These are phyloP conservation scores for Synchiropus splendidus DNA, from an alignment of 2,113 vertebrate species.

Conservation along the genomic window DNA sequence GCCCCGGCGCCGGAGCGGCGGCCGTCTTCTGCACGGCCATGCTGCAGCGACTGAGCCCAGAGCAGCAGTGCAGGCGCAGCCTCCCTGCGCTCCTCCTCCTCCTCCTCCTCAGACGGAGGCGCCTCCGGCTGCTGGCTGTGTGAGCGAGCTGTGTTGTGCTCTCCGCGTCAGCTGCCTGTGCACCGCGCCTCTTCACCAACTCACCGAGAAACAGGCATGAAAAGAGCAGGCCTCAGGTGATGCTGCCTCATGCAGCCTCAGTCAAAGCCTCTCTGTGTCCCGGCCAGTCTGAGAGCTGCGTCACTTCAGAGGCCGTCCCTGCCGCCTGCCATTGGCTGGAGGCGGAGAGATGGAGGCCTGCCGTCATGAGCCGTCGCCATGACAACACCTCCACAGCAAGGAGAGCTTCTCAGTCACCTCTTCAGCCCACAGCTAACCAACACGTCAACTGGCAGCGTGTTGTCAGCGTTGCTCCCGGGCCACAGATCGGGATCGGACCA, in stretches of 20 bases:
- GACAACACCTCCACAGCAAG: constrained; percentile 13
- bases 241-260: background rate
- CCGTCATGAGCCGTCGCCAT: constrained; percentile 23
- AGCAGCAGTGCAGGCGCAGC: constrained; percentile 33
- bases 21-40: constrained; percentile 56
- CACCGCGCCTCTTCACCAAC: constrained; percentile 31
- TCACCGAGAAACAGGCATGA: background rate
- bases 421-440: no score
- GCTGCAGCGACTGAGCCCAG: constrained; percentile 34
- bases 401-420: constrained; percentile 13
- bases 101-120: constrained; percentile 28
- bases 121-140: constrained; percentile 41
- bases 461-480: no score
- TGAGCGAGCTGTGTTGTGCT: constrained; percentile 17
- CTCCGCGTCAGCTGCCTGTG: constrained; percentile 49
- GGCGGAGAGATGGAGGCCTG: constrained; percentile 7
- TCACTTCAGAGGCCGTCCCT: constrained; percentile 57
- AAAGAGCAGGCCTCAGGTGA: constrained; percentile 1
- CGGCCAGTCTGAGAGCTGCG: constrained; percentile 52
- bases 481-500: no score
- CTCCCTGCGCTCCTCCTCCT: constrained; percentile 9
- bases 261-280: constrained; percentile 1
- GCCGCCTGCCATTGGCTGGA: constrained; percentile 5
- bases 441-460: no score
- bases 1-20: constrained; percentile 45